Conservation (phyloP, 1,140 invertebrate genomes). For the Penaeus japonicus region DNA sequence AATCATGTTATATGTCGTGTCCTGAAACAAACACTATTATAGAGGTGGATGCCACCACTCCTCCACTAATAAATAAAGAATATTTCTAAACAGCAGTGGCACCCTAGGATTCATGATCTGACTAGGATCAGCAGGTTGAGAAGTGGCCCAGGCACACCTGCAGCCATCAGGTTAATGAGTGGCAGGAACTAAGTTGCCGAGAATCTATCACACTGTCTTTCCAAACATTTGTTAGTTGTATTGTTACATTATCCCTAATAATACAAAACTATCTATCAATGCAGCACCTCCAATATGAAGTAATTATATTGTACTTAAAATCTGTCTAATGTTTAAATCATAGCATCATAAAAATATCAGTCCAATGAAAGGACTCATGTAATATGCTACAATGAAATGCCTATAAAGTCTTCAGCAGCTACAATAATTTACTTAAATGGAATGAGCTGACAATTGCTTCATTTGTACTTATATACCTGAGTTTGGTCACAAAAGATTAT, state of each 20-base stretch:
- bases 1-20: background rate
- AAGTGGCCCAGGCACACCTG: background rate
- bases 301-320: too few species aligned
- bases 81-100: slow-evolving; percentile 8
- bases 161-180: background rate
- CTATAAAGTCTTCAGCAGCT: background rate
- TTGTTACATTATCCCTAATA: background rate
- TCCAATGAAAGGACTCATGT: too few species aligned
- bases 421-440: background rate
- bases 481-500: background rate
- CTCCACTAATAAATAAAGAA: slow-evolving; percentile 23
- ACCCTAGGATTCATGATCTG: slow-evolving; percentile 40
- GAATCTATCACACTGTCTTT: background rate
- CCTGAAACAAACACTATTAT: slow-evolving; percentile 23
- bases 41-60: slow-evolving; percentile 7
- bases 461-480: slow-evolving; percentile 44
- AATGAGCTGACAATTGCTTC: slow-evolving; percentile 16
- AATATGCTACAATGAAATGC: too few species aligned
- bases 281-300: too few species aligned
- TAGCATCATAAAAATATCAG: too few species aligned
- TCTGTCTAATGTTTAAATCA: too few species aligned
- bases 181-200: slow-evolving; percentile 7
- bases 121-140: slow-evolving; percentile 29
- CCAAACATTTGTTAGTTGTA: background rate
- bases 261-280: background rate